Evolutionary conservation across 2,113 vertebrate species (phyloP), one percentile per base, ranked within the genome.

Genomic region (Phylloscopus trochiloides): DNA sequence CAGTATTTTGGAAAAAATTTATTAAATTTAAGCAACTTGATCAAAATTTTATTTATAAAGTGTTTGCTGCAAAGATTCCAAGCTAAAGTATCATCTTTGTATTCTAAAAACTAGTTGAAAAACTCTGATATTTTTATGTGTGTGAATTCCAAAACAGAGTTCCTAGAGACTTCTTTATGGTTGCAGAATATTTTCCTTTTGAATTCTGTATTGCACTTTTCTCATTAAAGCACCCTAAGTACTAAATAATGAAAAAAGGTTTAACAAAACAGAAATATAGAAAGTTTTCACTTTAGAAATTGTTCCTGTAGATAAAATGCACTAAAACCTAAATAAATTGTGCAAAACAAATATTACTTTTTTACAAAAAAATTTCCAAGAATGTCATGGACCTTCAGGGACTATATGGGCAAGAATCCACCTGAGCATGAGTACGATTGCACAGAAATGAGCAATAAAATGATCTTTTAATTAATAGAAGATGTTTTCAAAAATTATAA

Each of bases 321-420:
- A 26, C 4, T 48, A 34, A 77, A 90, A n/a, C 1, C 4, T 45
- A 73, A 72, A 40, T 36, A 42, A 71, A 43, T 12, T 9, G 2
- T n/a, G 5, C 7, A 68, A 32, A 4, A 7, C 0, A 65, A 72
- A 57, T 61, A 2, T 8, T 6, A n/a, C 3, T 9, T 42, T 29
- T 78, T 79, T 59, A 26, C 15, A 66, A 67, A 66, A 51, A 28
- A 38, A 14, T 10, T 32, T 6, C 8, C 0, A 3, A 59, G 40
- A 42, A 7, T 51, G 10, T 31, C 36, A 16, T 22, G 31, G 11
- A 10, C 66, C 9, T 63, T 54, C 40, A 63, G 4, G 63, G 67
- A 58, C 2, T 2, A 3, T 21, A 26, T 42, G 26, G 47, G 5
- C 1, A 9, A 72, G 15, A 87, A 62, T 8, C 2, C 20, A 63